Conservation (phyloP, 2,888 invertebrate species). For the Smittia aterrima region DNA sequence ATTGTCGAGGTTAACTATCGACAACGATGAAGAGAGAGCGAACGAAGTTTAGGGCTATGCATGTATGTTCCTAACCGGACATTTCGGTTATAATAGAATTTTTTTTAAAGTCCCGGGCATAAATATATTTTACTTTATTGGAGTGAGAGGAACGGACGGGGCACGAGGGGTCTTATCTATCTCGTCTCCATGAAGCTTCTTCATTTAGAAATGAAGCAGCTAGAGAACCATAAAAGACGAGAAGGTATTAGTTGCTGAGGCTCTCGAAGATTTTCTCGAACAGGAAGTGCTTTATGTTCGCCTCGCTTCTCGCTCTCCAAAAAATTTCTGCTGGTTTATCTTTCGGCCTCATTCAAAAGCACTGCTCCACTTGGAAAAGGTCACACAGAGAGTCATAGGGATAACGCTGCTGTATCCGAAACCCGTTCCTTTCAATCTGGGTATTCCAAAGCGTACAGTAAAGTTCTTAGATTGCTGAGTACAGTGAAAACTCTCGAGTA, state of each 20-base stretch:
- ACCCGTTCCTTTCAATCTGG: too few species aligned
- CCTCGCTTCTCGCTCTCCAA: neutral
- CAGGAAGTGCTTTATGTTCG: neutral
- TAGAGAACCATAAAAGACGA: neutral
- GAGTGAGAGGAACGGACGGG: too few species aligned
- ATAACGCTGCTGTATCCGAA: too few species aligned
- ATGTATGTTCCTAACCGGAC: neutral
- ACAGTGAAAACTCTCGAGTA: too few species aligned
- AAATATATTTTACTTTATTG: neutral
- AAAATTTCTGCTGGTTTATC: neutral
- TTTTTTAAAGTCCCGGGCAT: neutral
- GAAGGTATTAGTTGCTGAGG: conserved; percentile 3
- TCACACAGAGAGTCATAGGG: too few species aligned
- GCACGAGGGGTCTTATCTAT: neutral
- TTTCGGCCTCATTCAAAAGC: neutral
- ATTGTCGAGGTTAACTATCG: conserved; percentile 11
- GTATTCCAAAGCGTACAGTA: too few species aligned
- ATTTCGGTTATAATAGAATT: conserved; percentile 3
- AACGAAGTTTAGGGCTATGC: neutral
- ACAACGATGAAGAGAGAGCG: neutral
- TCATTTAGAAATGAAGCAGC: neutral
- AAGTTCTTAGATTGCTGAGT: too few species aligned
- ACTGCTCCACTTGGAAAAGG: too few species aligned
- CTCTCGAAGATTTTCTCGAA: neutral
- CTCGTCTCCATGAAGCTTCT: neutral